Base-by-base conservation (phyloP, 2,888 invertebrate species). In the Gari tellinella region DNA sequence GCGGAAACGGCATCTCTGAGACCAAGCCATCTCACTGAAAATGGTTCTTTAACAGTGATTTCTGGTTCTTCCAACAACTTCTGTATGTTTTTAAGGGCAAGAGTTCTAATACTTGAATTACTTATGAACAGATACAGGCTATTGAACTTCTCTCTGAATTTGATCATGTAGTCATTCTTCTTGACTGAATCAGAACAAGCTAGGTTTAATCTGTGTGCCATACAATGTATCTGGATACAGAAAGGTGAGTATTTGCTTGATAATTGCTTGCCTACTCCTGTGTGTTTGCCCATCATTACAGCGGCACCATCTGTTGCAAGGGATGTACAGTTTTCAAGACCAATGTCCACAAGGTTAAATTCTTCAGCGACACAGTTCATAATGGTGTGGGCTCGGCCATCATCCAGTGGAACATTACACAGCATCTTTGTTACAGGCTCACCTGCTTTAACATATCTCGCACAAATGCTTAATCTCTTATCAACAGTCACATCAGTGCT, bases 321-420 rank as follows among this genome's bases (percentile, higher is more conserved):
- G 10, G 51, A 51, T 23, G 25, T 23, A 25, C 51, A 51, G 23
- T 23, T 23, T 25, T 8, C 8, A 19, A 51, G 25, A 51, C 43
- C 25, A 10, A 80, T 46, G 8, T 49, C 60, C 15, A 21, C 25
- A n/a, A 49, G 15, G 2, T 55, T 12, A 10, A 48, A 49, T 12
- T 43, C 5, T 1, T 37, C 8, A 19, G 38, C 38, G 12, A 60
- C 23, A 46, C 31, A 38, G 1, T 51, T 63, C 4, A 68, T 49
- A 48, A 75, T 63, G 0, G 73, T 80, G 19, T 73, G 62, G 12
- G 70, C 52, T 46, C 66, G 52, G 3, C 80, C 62, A 65, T 80
- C 67, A 52, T 55, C 55, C 37, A 63, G 1, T 7, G 37, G 46
- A 23, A 49, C 37, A 55, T 72, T 72, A 26, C 60, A 55, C 31